These are phyloP conservation scores for Acleris laterana DNA, from an alignment of 2,888 invertebrate species.

Conservation along the genomic window DNA sequence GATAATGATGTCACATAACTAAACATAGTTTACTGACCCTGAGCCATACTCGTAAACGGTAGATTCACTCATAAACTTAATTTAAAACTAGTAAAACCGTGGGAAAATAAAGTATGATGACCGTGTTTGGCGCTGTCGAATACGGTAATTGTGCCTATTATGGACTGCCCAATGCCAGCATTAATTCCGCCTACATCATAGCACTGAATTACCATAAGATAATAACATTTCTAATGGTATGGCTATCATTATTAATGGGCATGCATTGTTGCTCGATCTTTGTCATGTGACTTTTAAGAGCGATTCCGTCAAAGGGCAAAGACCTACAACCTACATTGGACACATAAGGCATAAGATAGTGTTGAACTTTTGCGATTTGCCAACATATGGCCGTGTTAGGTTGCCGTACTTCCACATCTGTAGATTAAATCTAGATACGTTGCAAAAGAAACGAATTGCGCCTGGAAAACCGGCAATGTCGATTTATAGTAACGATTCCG, in stretches of 20 bases:
- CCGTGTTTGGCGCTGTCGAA: slow-evolving; percentile 9
- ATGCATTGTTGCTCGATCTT: not conserved
- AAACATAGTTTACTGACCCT: slow-evolving; percentile 22
- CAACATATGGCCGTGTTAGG: no score
- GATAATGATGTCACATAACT: slow-evolving; percentile 1
- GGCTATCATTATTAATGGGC: slow-evolving; percentile 13
- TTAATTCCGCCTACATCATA: slow-evolving; percentile 19
- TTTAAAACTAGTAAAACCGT: slow-evolving; percentile 24
- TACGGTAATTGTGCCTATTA: slow-evolving; percentile 2
- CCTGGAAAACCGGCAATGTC: no score
- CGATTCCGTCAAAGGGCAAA: not conserved
- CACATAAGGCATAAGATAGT: not conserved
- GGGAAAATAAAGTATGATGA: slow-evolving; percentile 12
- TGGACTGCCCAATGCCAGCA: slow-evolving; percentile 10
- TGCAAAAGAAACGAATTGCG: no score
- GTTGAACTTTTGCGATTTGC: no score
- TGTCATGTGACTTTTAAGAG: not conserved
- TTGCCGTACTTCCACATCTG: no score
- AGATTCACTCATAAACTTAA: slow-evolving; percentile 6
- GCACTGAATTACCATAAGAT: slow-evolving; percentile 22
- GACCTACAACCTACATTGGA: not conserved
- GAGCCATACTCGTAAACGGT: slow-evolving; percentile 3
- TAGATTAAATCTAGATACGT: no score
- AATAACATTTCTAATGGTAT: slow-evolving; percentile 30
- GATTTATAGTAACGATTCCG: no score